Evolutionary conservation across 2,888 invertebrate species (phyloP), one percentile per base, ranked within the genome.

Genomic region (Achlya flavicornis): DNA sequence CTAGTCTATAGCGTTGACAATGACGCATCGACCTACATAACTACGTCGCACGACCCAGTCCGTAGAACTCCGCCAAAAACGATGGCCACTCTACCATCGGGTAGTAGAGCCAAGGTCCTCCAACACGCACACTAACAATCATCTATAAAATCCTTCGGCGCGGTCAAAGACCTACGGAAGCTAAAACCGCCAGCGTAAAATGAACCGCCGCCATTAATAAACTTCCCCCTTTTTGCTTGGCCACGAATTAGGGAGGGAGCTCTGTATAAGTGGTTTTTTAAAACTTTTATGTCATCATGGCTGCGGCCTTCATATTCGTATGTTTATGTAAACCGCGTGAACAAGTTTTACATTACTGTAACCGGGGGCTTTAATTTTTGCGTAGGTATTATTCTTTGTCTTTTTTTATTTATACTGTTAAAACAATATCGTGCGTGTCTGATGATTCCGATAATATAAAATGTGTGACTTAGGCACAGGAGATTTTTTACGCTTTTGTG

Each of bases 81-180:
- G 71, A 74, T 89, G 79, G 87, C 67, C 77, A 81, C 81, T 67
- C 79, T 78, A 87, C 65, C 72, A 70, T 75, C 83, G 87, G 82
- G 85, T 88, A 88, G 88, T 85, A 85, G 82, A 85, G 81, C 83
- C 91, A 93, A 93, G 92, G 93, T 91, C 88, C 83, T 66, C 71
- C 66, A 70, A 70, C 81, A 81, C 86, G 84, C 87, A 86, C 85
- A 86, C 84, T 78, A 74, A 81, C 81, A 78, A 78, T 65, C 72
- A 78, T 79, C 89, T 89, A 86, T 85, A 81, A 88, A 87, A 91
- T 88, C 93, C 92, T 93, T 92, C 88, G 76, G 67, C 62, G 66
- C 87, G 92, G 90, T 87, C 91, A 80, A 71, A 85, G 89, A 89
- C 91, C 91, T 83, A 80, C 92, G 92, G 92, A 93, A 92, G 89